phyloP scores from a whole-genome alignment of 2,797 vertebrate genomes.

The Valencia hispanica region DNA sequence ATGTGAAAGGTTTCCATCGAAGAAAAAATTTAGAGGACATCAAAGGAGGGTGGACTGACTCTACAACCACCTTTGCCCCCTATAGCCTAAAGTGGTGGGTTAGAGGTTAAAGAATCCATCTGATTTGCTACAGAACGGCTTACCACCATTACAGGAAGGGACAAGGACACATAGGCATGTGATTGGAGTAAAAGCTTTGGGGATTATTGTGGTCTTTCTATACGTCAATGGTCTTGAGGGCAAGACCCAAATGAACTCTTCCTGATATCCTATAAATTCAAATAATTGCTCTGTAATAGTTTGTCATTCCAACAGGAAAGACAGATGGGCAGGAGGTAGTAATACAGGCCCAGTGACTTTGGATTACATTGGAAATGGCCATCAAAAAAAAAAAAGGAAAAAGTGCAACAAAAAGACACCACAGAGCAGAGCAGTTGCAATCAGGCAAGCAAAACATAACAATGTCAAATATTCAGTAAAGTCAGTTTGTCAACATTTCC shows the following conservation, averaged over 20 bases:
- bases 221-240: neutral
- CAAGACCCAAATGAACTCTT: neutral
- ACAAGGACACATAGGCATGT: neutral
- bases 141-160: neutral
- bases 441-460: neutral
- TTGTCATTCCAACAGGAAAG: neutral
- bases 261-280: neutral
- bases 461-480: neutral
- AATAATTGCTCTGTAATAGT: neutral
- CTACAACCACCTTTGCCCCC: neutral
- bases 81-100: neutral
- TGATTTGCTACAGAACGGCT: constrained; percentile 4
- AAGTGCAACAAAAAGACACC: neutral
- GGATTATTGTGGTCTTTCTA: constrained; percentile 2
- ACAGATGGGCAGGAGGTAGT: neutral
- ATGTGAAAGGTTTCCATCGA: constrained; percentile 1
- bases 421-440: neutral
- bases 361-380: neutral
- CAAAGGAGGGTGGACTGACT: neutral
- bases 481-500: neutral
- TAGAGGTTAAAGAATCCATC: constrained; percentile 7
- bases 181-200: constrained; percentile 11
- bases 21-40: neutral
- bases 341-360: neutral
- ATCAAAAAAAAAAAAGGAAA: neutral